Evolutionary conservation across 2,113 vertebrate species (phyloP).

Genomic region (Eleginops maclovinus): DNA sequence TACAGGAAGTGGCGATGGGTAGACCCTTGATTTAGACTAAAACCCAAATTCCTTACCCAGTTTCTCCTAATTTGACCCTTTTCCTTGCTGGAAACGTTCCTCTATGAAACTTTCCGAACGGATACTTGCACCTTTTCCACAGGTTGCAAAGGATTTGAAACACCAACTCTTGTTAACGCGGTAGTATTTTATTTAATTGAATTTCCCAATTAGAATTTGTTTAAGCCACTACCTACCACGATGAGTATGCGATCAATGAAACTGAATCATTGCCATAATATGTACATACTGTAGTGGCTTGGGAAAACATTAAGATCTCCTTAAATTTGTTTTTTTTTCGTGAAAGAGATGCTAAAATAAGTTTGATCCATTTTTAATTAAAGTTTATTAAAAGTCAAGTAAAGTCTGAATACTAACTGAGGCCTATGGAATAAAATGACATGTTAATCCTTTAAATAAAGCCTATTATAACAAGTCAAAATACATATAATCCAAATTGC

Average conservation of each 20-base stretch:
- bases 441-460: too few relatives aligned
- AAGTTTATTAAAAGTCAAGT: too few relatives aligned
- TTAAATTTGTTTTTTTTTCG: too few relatives aligned
- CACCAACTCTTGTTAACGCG: not conserved
- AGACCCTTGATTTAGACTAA: not conserved
- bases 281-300: too few relatives aligned
- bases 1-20: too few relatives aligned
- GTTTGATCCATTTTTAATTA: too few relatives aligned
- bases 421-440: too few relatives aligned
- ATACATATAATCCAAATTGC: too few relatives aligned
- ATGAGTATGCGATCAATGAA: not conserved
- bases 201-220: not conserved
- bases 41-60: not conserved
- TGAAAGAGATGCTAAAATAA: too few relatives aligned
- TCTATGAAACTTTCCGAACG: not conserved
- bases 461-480: too few relatives aligned
- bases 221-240: not conserved
- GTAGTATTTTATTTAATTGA: not conserved
- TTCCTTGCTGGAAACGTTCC: not conserved
- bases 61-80: not conserved
- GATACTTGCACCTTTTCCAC: not conserved
- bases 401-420: too few relatives aligned
- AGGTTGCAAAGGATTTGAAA: not conserved
- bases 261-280: not conserved
- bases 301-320: too few relatives aligned